These are phyloP conservation scores for Apamea sordens DNA, from an alignment of 2,888 invertebrate genomes.

Conservation along the genomic window DNA sequence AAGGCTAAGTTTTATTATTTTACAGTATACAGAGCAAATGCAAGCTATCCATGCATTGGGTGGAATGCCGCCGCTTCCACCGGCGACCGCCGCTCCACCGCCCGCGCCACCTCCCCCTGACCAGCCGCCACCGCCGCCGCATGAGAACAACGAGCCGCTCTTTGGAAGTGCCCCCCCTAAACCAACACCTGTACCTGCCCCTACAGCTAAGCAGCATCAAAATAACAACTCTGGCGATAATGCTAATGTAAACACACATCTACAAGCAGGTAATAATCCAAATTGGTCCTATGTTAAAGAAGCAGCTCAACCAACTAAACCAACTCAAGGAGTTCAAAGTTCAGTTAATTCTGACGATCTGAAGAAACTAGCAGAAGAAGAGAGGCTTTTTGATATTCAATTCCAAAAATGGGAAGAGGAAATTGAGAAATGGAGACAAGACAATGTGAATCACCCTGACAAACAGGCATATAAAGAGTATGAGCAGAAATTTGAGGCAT, in stretches of 20 bases:
- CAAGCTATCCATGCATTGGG: constrained; percentile 79
- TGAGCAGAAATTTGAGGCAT: constrained; percentile 96
- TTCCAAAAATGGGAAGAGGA: constrained; percentile 98
- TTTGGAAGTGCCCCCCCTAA: constrained; percentile 70
- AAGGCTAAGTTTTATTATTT: constrained; percentile 33
- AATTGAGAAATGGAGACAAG: constrained; percentile 97
- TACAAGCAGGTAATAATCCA: constrained; percentile 77
- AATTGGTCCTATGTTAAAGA: constrained; percentile 75
- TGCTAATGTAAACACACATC: constrained; percentile 67
- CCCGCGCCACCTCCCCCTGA: constrained; percentile 74
- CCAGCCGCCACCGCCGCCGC: constrained; percentile 80
- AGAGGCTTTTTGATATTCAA: constrained; percentile 96
- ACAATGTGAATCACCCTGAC: constrained; percentile 97
- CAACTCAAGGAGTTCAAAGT: constrained; percentile 48
- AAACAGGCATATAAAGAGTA: constrained; percentile 96
- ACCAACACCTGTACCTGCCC: constrained; percentile 70
- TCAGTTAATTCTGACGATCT: constrained; percentile 82
- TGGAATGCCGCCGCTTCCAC: constrained; percentile 77
- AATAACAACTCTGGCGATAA: constrained; percentile 61
- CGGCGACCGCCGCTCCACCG: constrained; percentile 75
- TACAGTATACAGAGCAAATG: constrained; percentile 86
- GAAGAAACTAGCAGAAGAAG: constrained; percentile 91
- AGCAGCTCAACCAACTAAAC: constrained; percentile 49
- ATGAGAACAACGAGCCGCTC: constrained; percentile 86
- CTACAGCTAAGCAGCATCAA: constrained; percentile 59